Base-by-base conservation (phyloP, 2,113 vertebrate genomes). In the Synodontis membranacea region DNA sequence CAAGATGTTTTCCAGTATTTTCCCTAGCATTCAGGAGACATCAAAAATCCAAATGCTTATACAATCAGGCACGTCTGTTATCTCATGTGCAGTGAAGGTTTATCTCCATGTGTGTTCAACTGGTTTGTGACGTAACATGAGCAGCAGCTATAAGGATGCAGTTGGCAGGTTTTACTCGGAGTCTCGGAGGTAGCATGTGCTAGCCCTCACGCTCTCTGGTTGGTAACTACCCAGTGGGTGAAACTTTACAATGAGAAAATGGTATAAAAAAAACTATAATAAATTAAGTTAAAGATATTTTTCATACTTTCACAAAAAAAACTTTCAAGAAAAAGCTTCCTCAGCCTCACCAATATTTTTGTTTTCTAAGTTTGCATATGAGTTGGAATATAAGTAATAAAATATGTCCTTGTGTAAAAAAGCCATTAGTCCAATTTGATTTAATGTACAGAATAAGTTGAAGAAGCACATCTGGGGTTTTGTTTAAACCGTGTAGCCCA, bases 401-500 rank as follows among this genome's bases (percentile, higher is more conserved):
- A 48, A 19, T n/a, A 64, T 42, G 25, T 46, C 15, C 39, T 46
- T 64, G 11, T 21, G 44, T 70, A 68, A 84, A 84, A 17, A 50
- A 72, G 64, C 21, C 23, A 74, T 60, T 19, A 62, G 39, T 60
- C 70, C 21, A 25, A 48, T 76, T 25, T 58, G 19, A 48, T 46
- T 72, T 44, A 74, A 44, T 34, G 48, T 37, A 84, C n/a, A 39
- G 50, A 28, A 56, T 0, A 58, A 58, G 34, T 46, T 42, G 44
- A 34, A 25, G 25, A 83, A 76, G 56, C 37, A 42, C 23, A 78
- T 46, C 56, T 72, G 50, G 56, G 42, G 15, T 58, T 50, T 82
- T 48, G 42, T 50, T 86, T n/a, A 50, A 86, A 82, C 54, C 42
- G 37, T 62, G 80, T 75, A 75, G 80, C 19, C 42, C 42, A 64